Base-by-base conservation (phyloP, 1,140 invertebrate genomes). In the Chrysomallon squamiferum region DNA sequence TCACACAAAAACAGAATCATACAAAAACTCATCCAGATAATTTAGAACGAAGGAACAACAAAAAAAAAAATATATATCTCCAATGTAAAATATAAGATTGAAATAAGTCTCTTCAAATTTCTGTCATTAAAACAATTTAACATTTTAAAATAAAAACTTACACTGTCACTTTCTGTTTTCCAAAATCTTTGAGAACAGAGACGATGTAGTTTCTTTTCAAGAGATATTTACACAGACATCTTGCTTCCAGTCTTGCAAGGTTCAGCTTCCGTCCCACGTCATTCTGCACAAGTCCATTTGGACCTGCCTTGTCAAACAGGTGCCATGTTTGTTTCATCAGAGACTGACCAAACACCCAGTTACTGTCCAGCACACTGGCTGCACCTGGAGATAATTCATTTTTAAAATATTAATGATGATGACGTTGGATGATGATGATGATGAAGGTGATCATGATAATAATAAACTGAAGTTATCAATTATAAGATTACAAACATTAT, bases 161-260 rank as follows among this genome's bases (percentile, higher is more conserved):
- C 61, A 62, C 33, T 1, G 45, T 54, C 13, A 29, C 50, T 54
- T 47, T 50, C 20, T 62, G 61, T 62, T 50, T 49, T 32, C 61
- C 61, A 38, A 35, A 50, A 29, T 54, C 50, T 13, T 33, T 50
- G 18, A 50, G 30, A 15, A 50, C 38, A 25, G 47, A 35, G 32
- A 32, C 27, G 38, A 49, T 45, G 13, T 33, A 20, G 2, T 32
- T 47, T 50, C 29, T 15, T 27, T 50, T 54, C 15, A 22, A 22
- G 18, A 62, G 27, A 18, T 62, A 35, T 5, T 47, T 45, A 2
- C 49, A 25, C 15, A 62, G 22, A 18, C 29, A 35, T 9, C 61
- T 30, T 15, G 47, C 30, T 18, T 52, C 50, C 29, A 54, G 50
- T 20, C 61, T 7, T 9, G 47, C 32, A 5, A 62, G 32, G 22